A percentile compares a stretch with the other conserved stretches of the same genome.
Conservation (phyloP, 2,888 invertebrate genomes). For the Trichopria drosophilae region DNA sequence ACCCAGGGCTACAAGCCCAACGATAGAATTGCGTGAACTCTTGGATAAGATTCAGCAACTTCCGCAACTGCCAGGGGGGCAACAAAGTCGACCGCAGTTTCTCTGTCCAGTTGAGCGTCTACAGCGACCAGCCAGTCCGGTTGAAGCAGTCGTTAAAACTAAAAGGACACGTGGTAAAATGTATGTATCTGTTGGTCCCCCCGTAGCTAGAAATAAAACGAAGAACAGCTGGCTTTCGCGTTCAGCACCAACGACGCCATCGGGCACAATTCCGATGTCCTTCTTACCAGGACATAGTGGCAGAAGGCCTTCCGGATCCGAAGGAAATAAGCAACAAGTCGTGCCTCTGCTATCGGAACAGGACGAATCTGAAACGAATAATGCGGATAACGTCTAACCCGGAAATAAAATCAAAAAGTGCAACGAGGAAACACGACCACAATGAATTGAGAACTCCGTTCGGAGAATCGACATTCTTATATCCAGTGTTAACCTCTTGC, state of each 20-base stretch:
- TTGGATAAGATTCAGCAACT: conserved; percentile 73
- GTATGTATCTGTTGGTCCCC: conserved; percentile 59
- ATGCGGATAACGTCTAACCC: conserved; percentile 31
- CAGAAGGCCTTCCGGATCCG: conserved; percentile 47
- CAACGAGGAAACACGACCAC: too few species aligned
- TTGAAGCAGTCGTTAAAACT: conserved; percentile 42
- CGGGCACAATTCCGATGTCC: conserved; percentile 69
- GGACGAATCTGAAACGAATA: conserved; percentile 48
- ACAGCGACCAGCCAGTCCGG: conserved; percentile 33
- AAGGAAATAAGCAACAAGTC: conserved; percentile 48
- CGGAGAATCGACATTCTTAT: too few species aligned
- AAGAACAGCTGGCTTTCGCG: conserved; percentile 68
- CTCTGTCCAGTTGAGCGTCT: conserved; percentile 40
- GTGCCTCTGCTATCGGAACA: conserved; percentile 54
- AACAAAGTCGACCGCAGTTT: conserved; percentile 46
- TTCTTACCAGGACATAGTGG: conserved; percentile 62
- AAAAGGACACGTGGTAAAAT: conserved; percentile 57
- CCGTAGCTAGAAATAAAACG: conserved; percentile 36
- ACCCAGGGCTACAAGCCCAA: conserved; percentile 81
- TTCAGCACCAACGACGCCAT: conserved; percentile 81
- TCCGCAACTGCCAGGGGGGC: conserved; percentile 60
- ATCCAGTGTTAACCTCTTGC: too few species aligned
- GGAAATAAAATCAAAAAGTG: too few species aligned
- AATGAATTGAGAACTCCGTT: too few species aligned
- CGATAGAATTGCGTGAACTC: conserved; percentile 70